Evolutionary conservation across 2,888 invertebrate species (phyloP).

Genomic region (Ectropis crepuscularia): DNA sequence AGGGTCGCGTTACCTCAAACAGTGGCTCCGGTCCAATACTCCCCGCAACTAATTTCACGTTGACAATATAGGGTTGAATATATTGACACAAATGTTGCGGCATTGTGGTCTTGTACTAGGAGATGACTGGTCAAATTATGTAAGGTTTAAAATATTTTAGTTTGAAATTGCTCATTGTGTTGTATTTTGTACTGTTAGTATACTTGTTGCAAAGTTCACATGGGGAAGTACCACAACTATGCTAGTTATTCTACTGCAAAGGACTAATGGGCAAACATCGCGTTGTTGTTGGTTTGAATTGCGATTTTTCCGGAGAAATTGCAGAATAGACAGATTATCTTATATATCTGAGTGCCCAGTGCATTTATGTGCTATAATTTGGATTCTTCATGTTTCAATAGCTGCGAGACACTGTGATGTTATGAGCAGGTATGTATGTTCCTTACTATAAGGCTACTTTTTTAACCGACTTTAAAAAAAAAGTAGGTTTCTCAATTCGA

Average conservation of each 20-base stretch:
- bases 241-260: no score
- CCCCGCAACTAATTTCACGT: slow-evolving; percentile 61
- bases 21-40: slow-evolving; percentile 51
- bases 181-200: background rate
- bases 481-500: no score
- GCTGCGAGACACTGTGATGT: no score
- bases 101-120: slow-evolving; percentile 13
- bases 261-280: background rate
- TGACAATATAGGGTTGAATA: slow-evolving; percentile 68
- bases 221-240: no score
- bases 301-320: background rate
- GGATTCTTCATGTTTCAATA: no score
- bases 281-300: background rate
- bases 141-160: background rate
- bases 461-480: no score
- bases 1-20: slow-evolving; percentile 33
- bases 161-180: background rate
- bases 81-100: slow-evolving; percentile 74
- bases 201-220: no score
- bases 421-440: no score
- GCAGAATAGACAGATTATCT: no score
- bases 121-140: slow-evolving; percentile 15
- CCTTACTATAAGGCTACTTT: no score
- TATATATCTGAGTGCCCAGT: no score
- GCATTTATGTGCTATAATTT: no score